Percentiles rank a stretch among this genome's conserved stretches.
Conservation (phyloP, 2,797 vertebrate genomes). For the Melopsittacus undulatus region DNA sequence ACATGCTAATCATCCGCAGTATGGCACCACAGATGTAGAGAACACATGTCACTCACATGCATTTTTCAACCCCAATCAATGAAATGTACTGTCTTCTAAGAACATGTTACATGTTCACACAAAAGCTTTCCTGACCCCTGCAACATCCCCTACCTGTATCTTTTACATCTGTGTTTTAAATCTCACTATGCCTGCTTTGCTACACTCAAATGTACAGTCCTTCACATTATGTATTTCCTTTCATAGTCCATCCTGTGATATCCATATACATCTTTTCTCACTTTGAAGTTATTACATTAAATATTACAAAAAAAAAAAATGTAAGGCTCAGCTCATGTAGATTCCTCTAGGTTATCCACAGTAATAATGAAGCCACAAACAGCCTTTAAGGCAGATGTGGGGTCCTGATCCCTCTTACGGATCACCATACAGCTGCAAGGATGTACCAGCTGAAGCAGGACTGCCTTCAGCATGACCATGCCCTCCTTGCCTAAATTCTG, state of each 20-base stretch:
- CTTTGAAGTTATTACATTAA: not conserved
- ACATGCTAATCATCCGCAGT: not conserved
- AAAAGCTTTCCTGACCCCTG: not conserved
- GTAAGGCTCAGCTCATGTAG: not conserved
- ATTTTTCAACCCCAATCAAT: not conserved
- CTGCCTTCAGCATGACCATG: not conserved
- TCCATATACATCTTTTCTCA: not conserved
- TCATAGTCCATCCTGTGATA: not conserved
- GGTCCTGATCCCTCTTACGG: not conserved
- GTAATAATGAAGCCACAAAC: not conserved
- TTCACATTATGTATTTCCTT: not conserved
- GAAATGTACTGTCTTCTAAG: not conserved
- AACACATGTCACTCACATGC: conserved; percentile 28
- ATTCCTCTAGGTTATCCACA: not conserved
- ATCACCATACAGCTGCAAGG: not conserved
- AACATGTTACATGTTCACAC: fast-evolving
- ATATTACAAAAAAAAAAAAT: not conserved
- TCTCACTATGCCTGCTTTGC: not conserved
- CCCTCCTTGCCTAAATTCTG: not conserved
- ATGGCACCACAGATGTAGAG: not conserved
- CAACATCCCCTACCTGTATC: not conserved
- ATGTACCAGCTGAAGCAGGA: not conserved
- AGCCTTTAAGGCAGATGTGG: not conserved
- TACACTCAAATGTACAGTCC: not conserved
- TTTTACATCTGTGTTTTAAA: not conserved